Evolutionary conservation across 1,140 invertebrate species (phyloP).

Genomic region (Zaprionus davidi): DNA sequence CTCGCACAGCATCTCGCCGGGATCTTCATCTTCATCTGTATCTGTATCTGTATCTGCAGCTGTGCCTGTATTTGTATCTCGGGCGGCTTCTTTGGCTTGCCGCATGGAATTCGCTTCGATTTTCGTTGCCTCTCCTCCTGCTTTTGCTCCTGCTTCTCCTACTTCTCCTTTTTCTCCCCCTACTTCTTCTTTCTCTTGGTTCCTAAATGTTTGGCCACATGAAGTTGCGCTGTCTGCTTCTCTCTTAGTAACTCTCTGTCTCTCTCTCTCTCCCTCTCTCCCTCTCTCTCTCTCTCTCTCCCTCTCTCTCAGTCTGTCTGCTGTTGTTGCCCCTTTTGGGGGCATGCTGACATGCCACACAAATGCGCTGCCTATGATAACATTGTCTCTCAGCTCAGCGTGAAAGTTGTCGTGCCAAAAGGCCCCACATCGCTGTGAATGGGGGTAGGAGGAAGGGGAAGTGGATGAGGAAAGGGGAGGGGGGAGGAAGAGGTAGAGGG

Average conservation of each 20-base stretch:
- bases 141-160: not conserved
- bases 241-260: not conserved
- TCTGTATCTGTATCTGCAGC: slow-evolving; percentile 34
- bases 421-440: slow-evolving; percentile 16
- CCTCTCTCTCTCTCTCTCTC: not conserved
- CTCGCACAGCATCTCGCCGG: slow-evolving; percentile 33
- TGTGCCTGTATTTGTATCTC: slow-evolving; percentile 40
- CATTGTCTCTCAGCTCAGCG: slow-evolving; percentile 69
- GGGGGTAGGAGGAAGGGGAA: too few relatives aligned
- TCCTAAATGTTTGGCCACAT: not conserved
- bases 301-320: not conserved
- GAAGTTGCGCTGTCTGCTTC: slow-evolving; percentile 22
- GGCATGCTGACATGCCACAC: slow-evolving; percentile 57
- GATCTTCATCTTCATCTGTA: slow-evolving; percentile 41
- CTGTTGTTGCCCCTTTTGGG: slow-evolving; percentile 16
- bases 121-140: not conserved
- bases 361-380: slow-evolving; percentile 78
- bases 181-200: not conserved
- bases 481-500: not conserved
- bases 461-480: too few relatives aligned
- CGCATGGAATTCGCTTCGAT: slow-evolving; percentile 60
- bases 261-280: not conserved
- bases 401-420: slow-evolving; percentile 73
- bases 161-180: too few relatives aligned
- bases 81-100: slow-evolving; percentile 68